Conservation (phyloP, 2,888 invertebrate genomes). For the Tuberolachnus salignus region DNA sequence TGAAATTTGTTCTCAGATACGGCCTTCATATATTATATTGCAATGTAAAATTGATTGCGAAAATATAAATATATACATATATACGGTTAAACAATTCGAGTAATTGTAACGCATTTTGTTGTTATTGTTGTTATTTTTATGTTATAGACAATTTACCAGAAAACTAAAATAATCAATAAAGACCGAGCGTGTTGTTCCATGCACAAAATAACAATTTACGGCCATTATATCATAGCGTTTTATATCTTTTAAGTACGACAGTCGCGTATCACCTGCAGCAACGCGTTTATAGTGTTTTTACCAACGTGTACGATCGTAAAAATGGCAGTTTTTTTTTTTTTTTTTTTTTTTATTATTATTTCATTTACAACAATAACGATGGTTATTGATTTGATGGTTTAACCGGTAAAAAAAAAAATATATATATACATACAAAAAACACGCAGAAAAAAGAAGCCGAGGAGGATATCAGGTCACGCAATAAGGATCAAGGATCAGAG, state of each 20-base stretch:
- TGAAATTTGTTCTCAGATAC: too few species aligned
- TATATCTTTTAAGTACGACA: neutral
- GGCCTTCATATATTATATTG: too few species aligned
- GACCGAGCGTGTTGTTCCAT: neutral
- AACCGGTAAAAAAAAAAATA: neutral
- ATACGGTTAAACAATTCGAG: too few species aligned
- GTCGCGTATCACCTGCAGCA: neutral
- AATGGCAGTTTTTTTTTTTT: conserved; percentile 1
- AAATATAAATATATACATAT: too few species aligned
- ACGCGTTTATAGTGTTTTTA: neutral
- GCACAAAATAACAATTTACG: neutral
- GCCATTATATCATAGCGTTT: neutral
- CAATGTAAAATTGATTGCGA: too few species aligned
- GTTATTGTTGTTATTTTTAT: too few species aligned
- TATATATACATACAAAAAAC: neutral
- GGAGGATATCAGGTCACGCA: neutral
- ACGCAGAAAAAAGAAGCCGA: neutral
- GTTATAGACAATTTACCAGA: too few species aligned
- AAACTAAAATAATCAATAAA: too few species aligned
- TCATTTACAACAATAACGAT: neutral
- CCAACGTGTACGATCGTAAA: neutral
- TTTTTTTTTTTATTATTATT: too few species aligned
- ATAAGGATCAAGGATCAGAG: too few species aligned
- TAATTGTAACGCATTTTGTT: too few species aligned
- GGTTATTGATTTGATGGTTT: neutral